Evolutionary conservation across 2,888 invertebrate genomes (phyloP).

Genomic region (Deroplatys truncata): DNA sequence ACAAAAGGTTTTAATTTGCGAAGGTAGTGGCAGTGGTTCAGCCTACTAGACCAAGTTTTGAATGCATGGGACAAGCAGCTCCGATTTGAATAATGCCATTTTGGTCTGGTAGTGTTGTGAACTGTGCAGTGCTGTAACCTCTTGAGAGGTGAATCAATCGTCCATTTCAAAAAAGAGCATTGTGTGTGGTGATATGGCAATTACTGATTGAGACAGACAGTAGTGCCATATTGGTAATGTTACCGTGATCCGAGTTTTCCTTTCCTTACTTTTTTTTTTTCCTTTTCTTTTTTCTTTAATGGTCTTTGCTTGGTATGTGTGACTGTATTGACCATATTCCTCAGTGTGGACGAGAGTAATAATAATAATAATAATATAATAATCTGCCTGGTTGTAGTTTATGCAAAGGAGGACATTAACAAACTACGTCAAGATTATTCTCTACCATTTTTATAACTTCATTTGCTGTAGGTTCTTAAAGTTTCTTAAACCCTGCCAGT

Average conservation of each 20-base stretch:
- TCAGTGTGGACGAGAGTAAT: background rate
- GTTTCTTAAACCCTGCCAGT: background rate
- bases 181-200: background rate
- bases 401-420: background rate
- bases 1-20: slow-evolving; percentile 64
- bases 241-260: background rate
- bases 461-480: background rate
- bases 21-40: slow-evolving; percentile 50
- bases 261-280: background rate
- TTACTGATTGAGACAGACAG: background rate
- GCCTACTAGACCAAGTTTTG: background rate
- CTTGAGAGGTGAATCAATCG: background rate
- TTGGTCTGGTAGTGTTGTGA: background rate
- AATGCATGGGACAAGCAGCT: background rate
- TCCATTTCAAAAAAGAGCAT: background rate
- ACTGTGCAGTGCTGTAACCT: background rate
- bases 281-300: background rate
- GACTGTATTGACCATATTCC: background rate
- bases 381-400: background rate
- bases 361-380: background rate
- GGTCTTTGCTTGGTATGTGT: background rate
- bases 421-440: background rate
- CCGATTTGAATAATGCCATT: background rate
- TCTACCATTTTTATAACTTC: background rate
- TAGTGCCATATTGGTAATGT: slow-evolving; percentile 14